Percentiles rank a stretch among this genome's conserved stretches.
phyloP scores from a whole-genome alignment of 2,888 invertebrate species.

The Oligia strigilis region DNA sequence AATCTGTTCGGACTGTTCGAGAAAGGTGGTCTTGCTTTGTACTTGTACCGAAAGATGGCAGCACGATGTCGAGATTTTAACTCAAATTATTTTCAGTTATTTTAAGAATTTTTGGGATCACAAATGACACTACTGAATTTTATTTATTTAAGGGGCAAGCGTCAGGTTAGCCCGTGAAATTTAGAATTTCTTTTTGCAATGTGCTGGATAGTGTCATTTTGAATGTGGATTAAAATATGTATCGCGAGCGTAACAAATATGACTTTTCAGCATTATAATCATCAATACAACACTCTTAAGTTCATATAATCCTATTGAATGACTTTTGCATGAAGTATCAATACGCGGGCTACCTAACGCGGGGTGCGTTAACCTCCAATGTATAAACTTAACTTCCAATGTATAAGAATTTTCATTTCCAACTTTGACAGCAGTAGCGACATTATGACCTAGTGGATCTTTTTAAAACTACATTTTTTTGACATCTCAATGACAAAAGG shows the following conservation, averaged over 20 bases:
- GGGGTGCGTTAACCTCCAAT: not conserved
- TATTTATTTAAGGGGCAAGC: not conserved
- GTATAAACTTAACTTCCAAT: not conserved
- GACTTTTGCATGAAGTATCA: not conserved
- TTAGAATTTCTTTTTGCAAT: not conserved
- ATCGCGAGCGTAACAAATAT: not conserved
- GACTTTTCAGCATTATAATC: too few species aligned
- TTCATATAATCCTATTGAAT: not conserved
- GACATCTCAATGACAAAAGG: conserved; percentile 33
- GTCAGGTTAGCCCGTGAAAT: not conserved
- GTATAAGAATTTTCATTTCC: not conserved
- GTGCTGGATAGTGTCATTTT: too few species aligned
- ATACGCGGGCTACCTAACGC: too few species aligned
- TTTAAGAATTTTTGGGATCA: not conserved
- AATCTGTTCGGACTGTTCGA: conserved; percentile 71
- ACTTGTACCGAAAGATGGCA: conserved; percentile 15
- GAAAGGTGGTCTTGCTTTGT: conserved; percentile 79
- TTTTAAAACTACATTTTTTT: conserved; percentile 13
- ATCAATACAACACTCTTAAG: too few species aligned
- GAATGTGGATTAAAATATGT: too few species aligned
- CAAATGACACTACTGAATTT: conserved; percentile 1
- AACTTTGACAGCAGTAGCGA: not conserved
- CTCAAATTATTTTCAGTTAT: not conserved
- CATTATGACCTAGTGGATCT: not conserved
- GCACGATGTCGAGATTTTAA: not conserved